Percentiles rank a stretch among this genome's conserved stretches.
Evolutionary conservation across 2,888 invertebrate species (phyloP).

Genomic region (Eupithecia vulgata): DNA sequence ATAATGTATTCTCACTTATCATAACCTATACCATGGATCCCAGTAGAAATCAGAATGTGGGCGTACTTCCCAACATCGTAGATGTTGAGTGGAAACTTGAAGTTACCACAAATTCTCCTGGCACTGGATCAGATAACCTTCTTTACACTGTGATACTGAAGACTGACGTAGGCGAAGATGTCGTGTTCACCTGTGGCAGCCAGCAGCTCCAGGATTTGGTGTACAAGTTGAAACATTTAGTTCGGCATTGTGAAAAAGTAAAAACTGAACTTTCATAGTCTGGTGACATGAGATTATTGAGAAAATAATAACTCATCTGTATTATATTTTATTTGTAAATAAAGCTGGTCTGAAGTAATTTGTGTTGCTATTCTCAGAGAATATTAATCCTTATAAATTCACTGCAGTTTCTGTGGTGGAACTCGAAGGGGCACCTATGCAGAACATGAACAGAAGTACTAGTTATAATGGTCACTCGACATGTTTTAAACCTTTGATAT

Average conservation of each 20-base stretch:
- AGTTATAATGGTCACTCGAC: too few relatives aligned
- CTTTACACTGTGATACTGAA: slow-evolving; percentile 74
- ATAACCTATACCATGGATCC: slow-evolving; percentile 50
- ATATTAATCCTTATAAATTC: background rate
- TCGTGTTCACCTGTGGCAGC: slow-evolving; percentile 85
- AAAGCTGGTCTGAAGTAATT: slow-evolving; percentile 5
- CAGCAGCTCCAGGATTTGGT: slow-evolving; percentile 87
- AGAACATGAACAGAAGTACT: background rate
- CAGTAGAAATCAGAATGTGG: slow-evolving; percentile 48
- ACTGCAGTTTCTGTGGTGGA: background rate
- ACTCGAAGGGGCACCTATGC: background rate
- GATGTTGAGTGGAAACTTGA: slow-evolving; percentile 86
- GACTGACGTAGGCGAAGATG: slow-evolving; percentile 71
- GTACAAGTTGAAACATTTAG: slow-evolving; percentile 86
- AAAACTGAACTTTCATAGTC: slow-evolving; percentile 66
- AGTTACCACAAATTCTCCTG: slow-evolving; percentile 73
- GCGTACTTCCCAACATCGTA: slow-evolving; percentile 78
- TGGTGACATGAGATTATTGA: background rate
- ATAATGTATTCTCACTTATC: slow-evolving; percentile 19
- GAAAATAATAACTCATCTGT: background rate
- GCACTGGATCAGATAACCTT: slow-evolving; percentile 72
- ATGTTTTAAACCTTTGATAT: too few relatives aligned
- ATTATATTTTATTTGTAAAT: slow-evolving; percentile 7
- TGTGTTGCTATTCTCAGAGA: background rate
- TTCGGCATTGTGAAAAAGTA: slow-evolving; percentile 85